Evolutionary conservation across 2,113 vertebrate species (phyloP).

Genomic region (Microcebus griseorufus): DNA sequence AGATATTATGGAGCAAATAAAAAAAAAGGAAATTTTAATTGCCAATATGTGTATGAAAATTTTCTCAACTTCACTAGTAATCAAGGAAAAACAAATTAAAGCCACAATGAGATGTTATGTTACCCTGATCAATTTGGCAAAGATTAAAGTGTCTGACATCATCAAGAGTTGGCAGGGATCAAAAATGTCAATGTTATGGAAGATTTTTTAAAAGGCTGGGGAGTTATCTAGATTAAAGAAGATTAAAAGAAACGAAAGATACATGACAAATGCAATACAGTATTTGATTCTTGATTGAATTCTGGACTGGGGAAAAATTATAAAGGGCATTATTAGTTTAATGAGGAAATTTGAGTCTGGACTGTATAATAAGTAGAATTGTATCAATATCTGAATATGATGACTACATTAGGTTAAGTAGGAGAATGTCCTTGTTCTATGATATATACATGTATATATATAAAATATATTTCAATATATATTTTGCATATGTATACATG

Average conservation of each 20-base stretch:
- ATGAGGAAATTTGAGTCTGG: neutral
- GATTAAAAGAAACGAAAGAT: slow-evolving; percentile 1
- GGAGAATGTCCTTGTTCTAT: neutral
- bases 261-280: neutral
- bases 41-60: neutral
- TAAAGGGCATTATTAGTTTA: neutral
- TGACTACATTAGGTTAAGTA: neutral
- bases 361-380: neutral
- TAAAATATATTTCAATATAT: neutral
- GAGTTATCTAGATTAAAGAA: neutral
- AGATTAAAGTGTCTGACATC: slow-evolving; percentile 33
- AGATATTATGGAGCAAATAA: neutral
- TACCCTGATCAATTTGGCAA: neutral
- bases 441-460: neutral
- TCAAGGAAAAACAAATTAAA: slow-evolving; percentile 22
- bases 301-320: neutral
- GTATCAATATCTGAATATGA: neutral
- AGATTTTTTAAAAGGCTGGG: neutral
- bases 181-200: neutral
- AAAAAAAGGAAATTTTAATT: slow-evolving; percentile 1
- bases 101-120: neutral
- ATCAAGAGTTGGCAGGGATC: neutral
- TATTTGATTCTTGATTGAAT: neutral
- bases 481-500: neutral
- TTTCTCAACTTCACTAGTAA: neutral